Percentiles rank a stretch among this genome's conserved stretches.
phyloP scores from a whole-genome alignment of 2,888 invertebrate genomes.

The Crocallis elinguaria region DNA sequence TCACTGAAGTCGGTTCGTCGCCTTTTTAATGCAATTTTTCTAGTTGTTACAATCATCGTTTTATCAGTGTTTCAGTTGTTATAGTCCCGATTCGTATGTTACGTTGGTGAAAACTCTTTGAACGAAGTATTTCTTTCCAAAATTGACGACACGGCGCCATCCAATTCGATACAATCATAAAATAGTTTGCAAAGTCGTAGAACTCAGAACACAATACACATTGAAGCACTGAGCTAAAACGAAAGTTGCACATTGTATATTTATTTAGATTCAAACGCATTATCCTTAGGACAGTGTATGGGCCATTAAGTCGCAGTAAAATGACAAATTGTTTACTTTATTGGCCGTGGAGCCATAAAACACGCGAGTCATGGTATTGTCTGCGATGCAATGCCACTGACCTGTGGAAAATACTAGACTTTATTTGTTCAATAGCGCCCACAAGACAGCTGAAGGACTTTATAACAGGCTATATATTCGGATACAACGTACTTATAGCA shows the following conservation, averaged over 20 bases:
- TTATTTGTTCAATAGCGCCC: not conserved
- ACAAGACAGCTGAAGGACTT: not conserved
- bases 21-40: too few species aligned
- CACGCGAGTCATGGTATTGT: conserved; percentile 18
- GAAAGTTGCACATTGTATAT: conserved; percentile 13
- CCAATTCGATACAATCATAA: not conserved
- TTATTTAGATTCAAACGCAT: conserved; percentile 28
- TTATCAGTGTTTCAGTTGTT: too few species aligned
- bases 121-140: too few species aligned
- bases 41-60: too few species aligned
- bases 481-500: too few species aligned
- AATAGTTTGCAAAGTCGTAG: not conserved
- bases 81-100: too few species aligned
- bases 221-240: conserved; percentile 4
- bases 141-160: too few species aligned
- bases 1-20: too few species aligned
- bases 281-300: conserved; percentile 25
- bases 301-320: conserved; percentile 33
- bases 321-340: conserved; percentile 37
- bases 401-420: conserved; percentile 5
- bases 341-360: conserved; percentile 35
- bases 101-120: too few species aligned
- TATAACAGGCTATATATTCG: too few species aligned
- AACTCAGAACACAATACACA: too few species aligned
- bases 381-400: conserved; percentile 7